A percentile compares a stretch with the other conserved stretches of the same genome.
Conservation (phyloP, 2,888 invertebrate genomes). For the Apeira syringaria region DNA sequence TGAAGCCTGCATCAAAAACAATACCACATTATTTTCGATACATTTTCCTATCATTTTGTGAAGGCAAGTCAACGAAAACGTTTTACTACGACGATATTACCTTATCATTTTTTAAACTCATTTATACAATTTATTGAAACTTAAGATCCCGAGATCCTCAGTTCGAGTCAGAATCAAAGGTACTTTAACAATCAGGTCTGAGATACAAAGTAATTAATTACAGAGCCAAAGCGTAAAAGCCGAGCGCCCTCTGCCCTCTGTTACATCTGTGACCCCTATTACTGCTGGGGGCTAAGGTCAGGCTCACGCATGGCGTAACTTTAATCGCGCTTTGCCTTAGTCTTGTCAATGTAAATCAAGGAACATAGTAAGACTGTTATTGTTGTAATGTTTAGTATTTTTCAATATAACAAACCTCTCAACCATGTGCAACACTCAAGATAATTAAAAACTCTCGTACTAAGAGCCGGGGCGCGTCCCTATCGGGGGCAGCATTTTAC, state of each 20-base stretch:
- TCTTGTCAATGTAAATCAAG: background rate
- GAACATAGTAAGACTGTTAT: no score
- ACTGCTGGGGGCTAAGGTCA: background rate
- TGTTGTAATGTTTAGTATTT: no score
- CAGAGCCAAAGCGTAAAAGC: background rate
- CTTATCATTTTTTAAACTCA: no score
- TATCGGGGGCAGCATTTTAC: no score
- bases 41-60: no score
- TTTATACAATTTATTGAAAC: background rate
- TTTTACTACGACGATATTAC: no score
- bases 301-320: background rate
- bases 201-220: background rate
- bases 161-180: background rate
- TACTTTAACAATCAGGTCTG: background rate
- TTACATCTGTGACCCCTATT: background rate
- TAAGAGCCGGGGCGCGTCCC: no score
- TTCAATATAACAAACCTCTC: no score
- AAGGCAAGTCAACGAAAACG: no score
- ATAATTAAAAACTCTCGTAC: no score
- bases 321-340: background rate
- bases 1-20: constrained; percentile 45
- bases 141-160: background rate
- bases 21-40: no score
- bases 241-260: background rate
- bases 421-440: no score